Conservation (phyloP, 2,888 invertebrate genomes). For the Charanyca ferruginea region DNA sequence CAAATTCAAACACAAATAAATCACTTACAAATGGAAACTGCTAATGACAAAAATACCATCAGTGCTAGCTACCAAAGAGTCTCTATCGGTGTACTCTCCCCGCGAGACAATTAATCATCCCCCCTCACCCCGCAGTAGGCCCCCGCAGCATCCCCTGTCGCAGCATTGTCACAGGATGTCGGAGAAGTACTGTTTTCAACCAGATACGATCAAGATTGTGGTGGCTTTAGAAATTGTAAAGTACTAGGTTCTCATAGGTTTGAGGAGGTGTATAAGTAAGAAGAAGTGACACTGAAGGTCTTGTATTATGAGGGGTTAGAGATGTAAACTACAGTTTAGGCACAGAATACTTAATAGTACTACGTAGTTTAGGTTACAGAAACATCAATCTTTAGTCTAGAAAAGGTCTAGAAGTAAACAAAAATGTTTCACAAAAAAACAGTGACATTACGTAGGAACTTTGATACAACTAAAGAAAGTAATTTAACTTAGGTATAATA, state of each 20-base stretch:
- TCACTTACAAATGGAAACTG: conserved; percentile 57
- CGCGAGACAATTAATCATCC: conserved; percentile 80
- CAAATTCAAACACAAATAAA: conserved; percentile 58
- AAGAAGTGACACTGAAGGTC: conserved; percentile 3
- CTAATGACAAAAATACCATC: conserved; percentile 68
- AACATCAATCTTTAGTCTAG: too few relatives aligned
- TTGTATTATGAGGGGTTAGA: too few relatives aligned
- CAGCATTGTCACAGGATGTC: conserved; percentile 70
- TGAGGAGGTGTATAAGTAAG: conserved; percentile 20
- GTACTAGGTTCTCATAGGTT: conserved; percentile 44
- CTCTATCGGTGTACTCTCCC: conserved; percentile 67
- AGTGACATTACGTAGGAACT: too few relatives aligned
- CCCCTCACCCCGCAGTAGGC: conserved; percentile 57
- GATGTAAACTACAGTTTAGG: too few relatives aligned
- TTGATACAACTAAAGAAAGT: too few relatives aligned
- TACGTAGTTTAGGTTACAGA: too few relatives aligned
- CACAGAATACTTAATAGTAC: too few relatives aligned
- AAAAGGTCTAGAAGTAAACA: too few relatives aligned
- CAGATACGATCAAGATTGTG: conserved; percentile 57
- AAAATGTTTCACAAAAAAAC: too few relatives aligned
- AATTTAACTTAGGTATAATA: too few relatives aligned
- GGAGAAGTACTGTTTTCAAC: conserved; percentile 69
- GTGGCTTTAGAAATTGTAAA: conserved; percentile 57
- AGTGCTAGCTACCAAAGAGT: conserved; percentile 63
- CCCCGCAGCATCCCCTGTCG: conserved; percentile 52